Evolutionary conservation across 2,888 invertebrate species (phyloP).

Genomic region (Thereva unica): DNA sequence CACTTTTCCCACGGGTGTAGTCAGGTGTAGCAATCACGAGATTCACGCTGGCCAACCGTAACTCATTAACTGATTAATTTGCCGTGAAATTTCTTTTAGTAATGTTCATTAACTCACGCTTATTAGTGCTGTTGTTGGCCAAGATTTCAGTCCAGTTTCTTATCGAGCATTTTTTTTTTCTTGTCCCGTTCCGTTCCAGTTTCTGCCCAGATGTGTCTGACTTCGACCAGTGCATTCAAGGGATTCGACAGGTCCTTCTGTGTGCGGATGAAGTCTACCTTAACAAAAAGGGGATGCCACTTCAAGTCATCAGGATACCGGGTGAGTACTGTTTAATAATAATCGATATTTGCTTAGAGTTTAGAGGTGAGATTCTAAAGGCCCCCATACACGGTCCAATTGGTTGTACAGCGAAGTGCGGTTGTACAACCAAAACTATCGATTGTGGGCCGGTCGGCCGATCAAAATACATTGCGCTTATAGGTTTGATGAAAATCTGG

Average conservation of each 20-base stretch:
- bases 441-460: too few relatives aligned
- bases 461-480: too few relatives aligned
- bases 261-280: conserved; percentile 95
- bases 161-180: neutral
- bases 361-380: too few relatives aligned
- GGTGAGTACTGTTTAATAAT: conserved; percentile 66
- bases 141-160: neutral
- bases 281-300: conserved; percentile 96
- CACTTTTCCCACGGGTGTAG: conserved; percentile 35
- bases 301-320: conserved; percentile 95
- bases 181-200: conserved; percentile 62
- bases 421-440: too few relatives aligned
- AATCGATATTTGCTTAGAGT: too few relatives aligned
- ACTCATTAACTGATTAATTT: conserved; percentile 42
- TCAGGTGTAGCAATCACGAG: conserved; percentile 36
- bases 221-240: conserved; percentile 72
- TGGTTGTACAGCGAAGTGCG: too few relatives aligned
- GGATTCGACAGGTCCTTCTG: conserved; percentile 92
- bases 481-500: too few relatives aligned
- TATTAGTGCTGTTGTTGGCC: conserved; percentile 6
- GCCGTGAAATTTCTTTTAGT: conserved; percentile 40
- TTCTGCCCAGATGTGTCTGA: conserved; percentile 80
- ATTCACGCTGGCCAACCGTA: conserved; percentile 38
- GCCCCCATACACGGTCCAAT: too few relatives aligned
- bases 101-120: conserved; percentile 34